Percentiles rank a stretch among this genome's conserved stretches.
These are phyloP conservation scores for Chydorus sphaericus DNA, from an alignment of 2,888 invertebrate species.

Conservation along the genomic window DNA sequence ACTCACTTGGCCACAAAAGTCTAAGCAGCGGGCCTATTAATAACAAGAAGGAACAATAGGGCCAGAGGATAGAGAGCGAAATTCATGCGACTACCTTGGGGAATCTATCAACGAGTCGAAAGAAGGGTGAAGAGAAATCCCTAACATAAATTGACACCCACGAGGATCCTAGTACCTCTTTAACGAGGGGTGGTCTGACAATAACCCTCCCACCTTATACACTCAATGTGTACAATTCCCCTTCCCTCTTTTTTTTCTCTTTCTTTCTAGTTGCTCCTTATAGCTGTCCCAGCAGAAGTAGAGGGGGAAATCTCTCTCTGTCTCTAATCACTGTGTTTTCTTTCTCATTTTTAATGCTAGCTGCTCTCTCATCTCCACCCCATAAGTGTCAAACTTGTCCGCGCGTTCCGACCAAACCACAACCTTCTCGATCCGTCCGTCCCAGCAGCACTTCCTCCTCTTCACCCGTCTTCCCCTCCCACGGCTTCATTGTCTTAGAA, in stretches of 20 bases:
- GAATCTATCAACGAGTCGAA: too few species aligned
- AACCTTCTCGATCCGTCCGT: neutral
- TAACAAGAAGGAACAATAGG: too few species aligned
- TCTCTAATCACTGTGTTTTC: constrained; percentile 2
- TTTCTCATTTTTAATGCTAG: too few species aligned
- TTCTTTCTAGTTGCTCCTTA: neutral
- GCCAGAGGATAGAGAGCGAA: too few species aligned
- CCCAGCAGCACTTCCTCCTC: neutral
- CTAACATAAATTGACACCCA: constrained; percentile 5
- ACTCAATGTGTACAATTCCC: too few species aligned
- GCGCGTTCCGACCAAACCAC: constrained; percentile 2
- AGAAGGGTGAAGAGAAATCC: too few species aligned
- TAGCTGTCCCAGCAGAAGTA: neutral
- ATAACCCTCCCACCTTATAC: too few species aligned
- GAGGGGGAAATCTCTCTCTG: too few species aligned
- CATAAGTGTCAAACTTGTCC: constrained; percentile 3
- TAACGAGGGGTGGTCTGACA: constrained; percentile 4
- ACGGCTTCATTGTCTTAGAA: neutral
- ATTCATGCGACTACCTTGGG: too few species aligned
- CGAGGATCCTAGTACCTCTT: neutral
- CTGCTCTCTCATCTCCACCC: constrained; percentile 2
- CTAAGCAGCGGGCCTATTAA: too few species aligned
- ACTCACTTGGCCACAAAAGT: too few species aligned
- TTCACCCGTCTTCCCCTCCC: neutral
- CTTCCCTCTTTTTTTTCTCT: neutral